phyloP scores from a whole-genome alignment of 1,140 invertebrate genomes.

The Lasaia peninsularis region DNA sequence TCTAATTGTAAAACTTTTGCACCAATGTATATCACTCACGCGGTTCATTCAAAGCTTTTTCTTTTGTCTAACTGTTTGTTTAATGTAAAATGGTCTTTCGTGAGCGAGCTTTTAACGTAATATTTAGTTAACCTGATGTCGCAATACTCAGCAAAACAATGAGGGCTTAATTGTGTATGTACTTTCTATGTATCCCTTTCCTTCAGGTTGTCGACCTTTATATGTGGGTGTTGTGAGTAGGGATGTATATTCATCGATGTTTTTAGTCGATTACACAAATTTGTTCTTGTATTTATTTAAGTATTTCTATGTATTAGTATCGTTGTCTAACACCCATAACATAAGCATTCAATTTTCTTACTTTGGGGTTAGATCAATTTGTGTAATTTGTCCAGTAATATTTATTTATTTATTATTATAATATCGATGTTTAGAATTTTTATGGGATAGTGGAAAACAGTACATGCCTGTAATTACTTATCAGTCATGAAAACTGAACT shows the following conservation, averaged over 20 bases:
- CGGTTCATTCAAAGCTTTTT: conserved; percentile 11
- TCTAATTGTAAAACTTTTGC: no score
- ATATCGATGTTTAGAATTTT: neutral
- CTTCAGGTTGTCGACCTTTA: conserved; percentile 44
- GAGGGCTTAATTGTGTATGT: conserved; percentile 60
- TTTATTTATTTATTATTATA: no score
- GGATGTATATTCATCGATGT: neutral
- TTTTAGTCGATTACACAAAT: no score
- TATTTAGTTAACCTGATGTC: conserved; percentile 62
- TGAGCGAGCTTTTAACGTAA: conserved; percentile 34
- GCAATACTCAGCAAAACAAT: conserved; percentile 63
- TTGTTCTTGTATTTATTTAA: no score
- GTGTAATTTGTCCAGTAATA: no score
- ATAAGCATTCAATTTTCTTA: no score
- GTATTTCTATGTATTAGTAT: no score
- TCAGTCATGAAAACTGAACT: no score
- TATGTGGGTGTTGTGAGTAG: conserved; percentile 44
- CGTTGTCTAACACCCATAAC: no score
- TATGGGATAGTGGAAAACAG: no score
- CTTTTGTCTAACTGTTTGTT: conserved; percentile 28
- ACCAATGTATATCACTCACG: conserved; percentile 20
- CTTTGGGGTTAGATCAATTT: no score
- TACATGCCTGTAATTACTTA: no score
- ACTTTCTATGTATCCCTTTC: conserved; percentile 46
- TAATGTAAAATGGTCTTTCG: conserved; percentile 29